Conservation (phyloP, 1,140 invertebrate genomes). For the Geopemphigus sp. region DNA sequence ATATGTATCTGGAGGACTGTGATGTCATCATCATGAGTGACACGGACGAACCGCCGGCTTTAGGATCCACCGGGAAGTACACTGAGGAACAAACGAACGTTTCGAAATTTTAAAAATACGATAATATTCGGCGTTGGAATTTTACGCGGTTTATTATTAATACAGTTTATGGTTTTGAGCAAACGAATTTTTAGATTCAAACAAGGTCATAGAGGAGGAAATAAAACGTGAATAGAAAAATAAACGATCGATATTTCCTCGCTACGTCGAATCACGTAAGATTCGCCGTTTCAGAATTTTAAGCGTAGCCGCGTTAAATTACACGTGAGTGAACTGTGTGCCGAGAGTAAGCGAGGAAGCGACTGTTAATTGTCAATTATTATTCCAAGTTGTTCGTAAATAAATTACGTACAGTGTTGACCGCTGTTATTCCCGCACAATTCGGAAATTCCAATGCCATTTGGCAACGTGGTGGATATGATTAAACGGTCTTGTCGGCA, state of each 20-base stretch:
- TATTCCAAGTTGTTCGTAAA: neutral
- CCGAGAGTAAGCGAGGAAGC: neutral
- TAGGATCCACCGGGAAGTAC: constrained; percentile 52
- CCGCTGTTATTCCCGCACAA: constrained; percentile 53
- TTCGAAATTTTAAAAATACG: neutral
- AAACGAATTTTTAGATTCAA: neutral
- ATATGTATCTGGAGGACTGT: constrained; percentile 52
- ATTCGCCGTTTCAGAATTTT: neutral
- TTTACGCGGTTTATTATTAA: neutral
- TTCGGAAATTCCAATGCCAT: constrained; percentile 52
- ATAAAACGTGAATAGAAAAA: neutral
- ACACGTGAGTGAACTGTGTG: neutral
- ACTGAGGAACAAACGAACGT: constrained; percentile 46
- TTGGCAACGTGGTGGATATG: constrained; percentile 51
- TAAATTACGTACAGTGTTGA: constrained; percentile 52
- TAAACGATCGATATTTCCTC: neutral
- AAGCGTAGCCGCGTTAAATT: neutral
- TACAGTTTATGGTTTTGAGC: neutral
- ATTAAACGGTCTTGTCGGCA: constrained; percentile 52
- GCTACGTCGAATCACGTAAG: neutral
- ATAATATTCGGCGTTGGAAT: neutral
- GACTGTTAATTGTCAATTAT: too few species aligned
- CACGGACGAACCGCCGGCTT: constrained; percentile 51
- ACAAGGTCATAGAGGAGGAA: neutral
- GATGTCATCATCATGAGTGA: constrained; percentile 53